These are phyloP conservation scores for Phalangium opilio DNA, from an alignment of 2,888 invertebrate species.

Conservation along the genomic window DNA sequence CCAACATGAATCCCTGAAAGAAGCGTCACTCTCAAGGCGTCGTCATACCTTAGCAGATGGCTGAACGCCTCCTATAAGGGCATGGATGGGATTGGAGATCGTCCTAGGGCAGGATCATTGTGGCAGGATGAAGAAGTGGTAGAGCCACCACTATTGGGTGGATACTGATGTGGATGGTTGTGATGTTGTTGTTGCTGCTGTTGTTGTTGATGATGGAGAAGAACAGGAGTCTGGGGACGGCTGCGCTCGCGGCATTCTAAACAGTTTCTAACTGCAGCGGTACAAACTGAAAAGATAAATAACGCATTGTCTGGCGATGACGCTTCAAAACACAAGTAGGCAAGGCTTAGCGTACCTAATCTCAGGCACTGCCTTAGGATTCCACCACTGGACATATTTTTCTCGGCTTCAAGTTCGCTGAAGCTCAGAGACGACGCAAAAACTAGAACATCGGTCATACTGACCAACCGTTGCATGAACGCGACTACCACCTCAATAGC, in stretches of 20 bases:
- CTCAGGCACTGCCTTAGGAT: conserved; percentile 91
- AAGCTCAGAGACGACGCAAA: conserved; percentile 97
- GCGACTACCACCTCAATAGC: conserved; percentile 95
- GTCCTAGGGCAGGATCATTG: conserved; percentile 7
- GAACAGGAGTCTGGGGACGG: conserved; percentile 45
- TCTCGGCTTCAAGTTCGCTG: conserved; percentile 94
- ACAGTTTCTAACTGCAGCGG: conserved; percentile 98
- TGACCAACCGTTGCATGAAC: conserved; percentile 92
- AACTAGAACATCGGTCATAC: conserved; percentile 95
- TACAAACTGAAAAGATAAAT: conserved; percentile 76
- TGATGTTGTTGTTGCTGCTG: too few species aligned
- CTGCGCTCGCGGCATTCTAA: conserved; percentile 92
- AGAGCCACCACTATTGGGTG: conserved; percentile 23
- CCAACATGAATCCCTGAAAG: too few species aligned
- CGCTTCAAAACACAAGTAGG: too few species aligned
- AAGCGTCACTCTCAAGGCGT: too few species aligned
- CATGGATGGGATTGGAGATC: conserved; percentile 26
- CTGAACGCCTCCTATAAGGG: conserved; percentile 67
- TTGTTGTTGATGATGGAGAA: conserved; percentile 6
- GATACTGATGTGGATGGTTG: too few species aligned
- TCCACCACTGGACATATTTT: conserved; percentile 99
- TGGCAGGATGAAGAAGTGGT: conserved; percentile 26
- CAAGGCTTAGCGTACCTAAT: too few species aligned
- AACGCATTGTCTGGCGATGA: too few species aligned
- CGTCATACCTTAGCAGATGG: conserved; percentile 57